phyloP scores from a whole-genome alignment of 2,113 vertebrate genomes.

The Actenoides hombroni region DNA sequence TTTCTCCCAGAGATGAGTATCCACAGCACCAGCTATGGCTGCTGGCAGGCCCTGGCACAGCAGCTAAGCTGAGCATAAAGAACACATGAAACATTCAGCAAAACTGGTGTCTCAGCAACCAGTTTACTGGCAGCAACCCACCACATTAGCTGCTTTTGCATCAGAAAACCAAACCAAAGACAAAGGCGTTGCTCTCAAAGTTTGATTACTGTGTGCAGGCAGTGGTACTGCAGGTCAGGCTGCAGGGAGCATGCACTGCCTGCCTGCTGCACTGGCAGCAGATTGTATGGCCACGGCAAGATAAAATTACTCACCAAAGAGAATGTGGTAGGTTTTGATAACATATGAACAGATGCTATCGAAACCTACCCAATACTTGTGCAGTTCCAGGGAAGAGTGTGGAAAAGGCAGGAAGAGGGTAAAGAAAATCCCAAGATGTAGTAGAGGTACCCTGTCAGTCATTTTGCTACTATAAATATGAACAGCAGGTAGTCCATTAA shows the following conservation, averaged over 20 bases:
- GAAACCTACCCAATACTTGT: not conserved
- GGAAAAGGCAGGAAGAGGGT: not conserved
- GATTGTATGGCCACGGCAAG: not conserved
- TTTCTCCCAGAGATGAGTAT: not conserved
- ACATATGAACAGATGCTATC: not conserved
- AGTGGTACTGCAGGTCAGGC: fast-evolving
- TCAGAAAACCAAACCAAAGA: not conserved
- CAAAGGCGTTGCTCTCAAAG: not conserved
- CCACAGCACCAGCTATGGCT: not conserved
- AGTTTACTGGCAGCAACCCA: not conserved
- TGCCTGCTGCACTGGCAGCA: not conserved
- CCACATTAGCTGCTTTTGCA: not conserved
- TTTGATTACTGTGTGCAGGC: not conserved
- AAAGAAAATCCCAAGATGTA: not conserved
- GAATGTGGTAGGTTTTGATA: not conserved
- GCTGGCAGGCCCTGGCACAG: fast-evolving
- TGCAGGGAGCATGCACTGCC: fast-evolving
- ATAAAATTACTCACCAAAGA: not conserved
- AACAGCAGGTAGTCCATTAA: constrained; percentile 46
- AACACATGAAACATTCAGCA: not conserved
- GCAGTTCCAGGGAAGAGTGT: not conserved
- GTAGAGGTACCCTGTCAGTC: not conserved
- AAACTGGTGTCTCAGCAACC: not conserved
- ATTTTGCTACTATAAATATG: not conserved
- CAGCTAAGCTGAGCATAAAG: not conserved